A percentile compares a stretch with the other conserved stretches of the same genome.
Evolutionary conservation across 2,113 vertebrate genomes (phyloP).

Genomic region (Callithrix jacchus): DNA sequence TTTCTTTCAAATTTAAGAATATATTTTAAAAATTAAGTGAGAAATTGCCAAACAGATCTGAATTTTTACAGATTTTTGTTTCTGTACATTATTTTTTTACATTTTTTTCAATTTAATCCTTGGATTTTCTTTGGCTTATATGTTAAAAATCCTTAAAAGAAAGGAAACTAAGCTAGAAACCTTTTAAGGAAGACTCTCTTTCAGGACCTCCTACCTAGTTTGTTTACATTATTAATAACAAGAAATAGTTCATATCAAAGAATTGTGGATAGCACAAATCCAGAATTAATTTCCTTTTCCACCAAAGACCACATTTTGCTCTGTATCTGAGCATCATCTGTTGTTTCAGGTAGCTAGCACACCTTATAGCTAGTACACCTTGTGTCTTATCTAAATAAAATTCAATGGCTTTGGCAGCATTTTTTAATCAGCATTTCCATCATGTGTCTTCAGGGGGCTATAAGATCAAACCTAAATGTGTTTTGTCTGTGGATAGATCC

Average conservation of each 20-base stretch:
- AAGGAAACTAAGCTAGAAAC: neutral
- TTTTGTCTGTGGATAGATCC: constrained; percentile 4
- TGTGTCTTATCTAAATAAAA: constrained; percentile 40
- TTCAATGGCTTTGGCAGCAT: constrained; percentile 5
- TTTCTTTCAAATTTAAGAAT: constrained; percentile 4
- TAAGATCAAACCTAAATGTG: constrained; percentile 1
- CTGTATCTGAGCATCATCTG: neutral
- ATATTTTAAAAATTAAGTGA: constrained; percentile 4
- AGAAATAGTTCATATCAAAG: neutral
- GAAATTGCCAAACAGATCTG: neutral
- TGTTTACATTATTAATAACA: neutral
- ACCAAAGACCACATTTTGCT: constrained; percentile 19
- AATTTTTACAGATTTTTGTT: neutral
- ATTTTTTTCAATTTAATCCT: neutral
- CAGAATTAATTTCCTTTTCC: constrained; percentile 12
- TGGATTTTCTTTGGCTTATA: neutral
- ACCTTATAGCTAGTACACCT: neutral
- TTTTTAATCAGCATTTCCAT: constrained; percentile 6
- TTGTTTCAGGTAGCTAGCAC: neutral
- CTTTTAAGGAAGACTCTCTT: neutral
- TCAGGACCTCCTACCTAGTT: neutral
- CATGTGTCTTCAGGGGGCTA: neutral
- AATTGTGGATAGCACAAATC: neutral
- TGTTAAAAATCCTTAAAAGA: neutral
- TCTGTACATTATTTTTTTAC: too few relatives aligned